These are phyloP conservation scores for Andrena flavipes DNA, from an alignment of 2,888 invertebrate genomes.

Conservation along the genomic window DNA sequence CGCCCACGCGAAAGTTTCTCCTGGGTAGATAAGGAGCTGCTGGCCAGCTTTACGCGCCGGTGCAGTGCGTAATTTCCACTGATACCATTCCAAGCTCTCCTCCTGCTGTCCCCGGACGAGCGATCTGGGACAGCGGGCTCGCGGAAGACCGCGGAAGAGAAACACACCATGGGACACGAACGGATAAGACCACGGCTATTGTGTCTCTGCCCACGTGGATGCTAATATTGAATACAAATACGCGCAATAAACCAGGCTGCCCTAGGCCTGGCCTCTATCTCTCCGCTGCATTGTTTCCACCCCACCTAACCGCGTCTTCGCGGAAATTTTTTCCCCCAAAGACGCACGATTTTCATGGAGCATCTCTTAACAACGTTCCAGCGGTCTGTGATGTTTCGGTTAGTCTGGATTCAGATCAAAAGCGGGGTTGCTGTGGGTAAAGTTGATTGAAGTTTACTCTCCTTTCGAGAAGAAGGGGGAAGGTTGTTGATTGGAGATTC, in stretches of 20 bases:
- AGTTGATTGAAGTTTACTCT: neutral
- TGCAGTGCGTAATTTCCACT: constrained; percentile 61
- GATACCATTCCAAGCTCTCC: constrained; percentile 50
- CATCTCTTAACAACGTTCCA: neutral
- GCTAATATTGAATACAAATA: constrained; percentile 79
- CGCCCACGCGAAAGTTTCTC: constrained; percentile 51
- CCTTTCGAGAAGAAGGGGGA: neutral
- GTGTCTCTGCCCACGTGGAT: constrained; percentile 80
- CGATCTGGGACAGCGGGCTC: constrained; percentile 53
- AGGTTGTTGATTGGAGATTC: too few species aligned
- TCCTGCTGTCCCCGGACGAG: constrained; percentile 7
- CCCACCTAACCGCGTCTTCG: constrained; percentile 35
- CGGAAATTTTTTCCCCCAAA: constrained; percentile 14
- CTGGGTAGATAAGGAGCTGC: constrained; percentile 43
- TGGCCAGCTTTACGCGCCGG: constrained; percentile 48
- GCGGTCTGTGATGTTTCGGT: neutral
- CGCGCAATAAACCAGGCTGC: constrained; percentile 74
- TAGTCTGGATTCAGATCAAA: neutral
- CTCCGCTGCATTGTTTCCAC: constrained; percentile 57
- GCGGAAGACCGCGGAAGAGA: constrained; percentile 55
- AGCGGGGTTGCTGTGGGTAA: neutral
- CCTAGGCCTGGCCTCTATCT: constrained; percentile 63
- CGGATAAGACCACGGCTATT: constrained; percentile 76
- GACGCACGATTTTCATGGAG: constrained; percentile 27
- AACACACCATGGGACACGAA: constrained; percentile 62